Evolutionary conservation across 2,888 invertebrate species (phyloP).

Genomic region (Troides helena): DNA sequence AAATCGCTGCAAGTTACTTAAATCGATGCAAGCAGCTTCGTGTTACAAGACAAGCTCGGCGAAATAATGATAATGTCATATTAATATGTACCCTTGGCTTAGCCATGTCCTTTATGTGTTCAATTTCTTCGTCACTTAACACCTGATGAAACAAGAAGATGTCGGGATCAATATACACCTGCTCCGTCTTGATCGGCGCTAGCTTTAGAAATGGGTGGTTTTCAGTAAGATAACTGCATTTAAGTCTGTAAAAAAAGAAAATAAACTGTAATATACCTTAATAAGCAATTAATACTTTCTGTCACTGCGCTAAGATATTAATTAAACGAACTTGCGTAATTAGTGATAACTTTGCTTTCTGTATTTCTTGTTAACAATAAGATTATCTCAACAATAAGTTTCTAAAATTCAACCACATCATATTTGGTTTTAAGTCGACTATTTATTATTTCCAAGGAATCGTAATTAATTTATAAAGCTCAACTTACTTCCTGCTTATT

Average conservation of each 20-base stretch:
- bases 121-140: constrained; percentile 93
- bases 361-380: too few species aligned
- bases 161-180: constrained; percentile 88
- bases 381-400: too few species aligned
- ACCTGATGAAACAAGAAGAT: constrained; percentile 93
- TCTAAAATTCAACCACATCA: too few species aligned
- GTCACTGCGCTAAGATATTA: too few species aligned
- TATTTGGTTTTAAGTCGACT: too few species aligned
- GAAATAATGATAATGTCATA: background rate
- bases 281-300: too few species aligned
- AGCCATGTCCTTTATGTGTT: constrained; percentile 82
- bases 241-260: background rate
- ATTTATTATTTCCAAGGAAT: background rate
- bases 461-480: background rate
- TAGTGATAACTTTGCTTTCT: too few species aligned
- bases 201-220: constrained; percentile 86
- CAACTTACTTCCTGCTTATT: background rate
- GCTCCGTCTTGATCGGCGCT: constrained; percentile 90
- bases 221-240: constrained; percentile 84
- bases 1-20: too few species aligned
- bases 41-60: too few species aligned
- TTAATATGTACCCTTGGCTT: constrained; percentile 2
- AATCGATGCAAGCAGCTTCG: too few species aligned
- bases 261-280: too few species aligned
- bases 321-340: too few species aligned